Evolutionary conservation across 2,888 invertebrate genomes (phyloP).

Genomic region (Dichetophora obliterata): DNA sequence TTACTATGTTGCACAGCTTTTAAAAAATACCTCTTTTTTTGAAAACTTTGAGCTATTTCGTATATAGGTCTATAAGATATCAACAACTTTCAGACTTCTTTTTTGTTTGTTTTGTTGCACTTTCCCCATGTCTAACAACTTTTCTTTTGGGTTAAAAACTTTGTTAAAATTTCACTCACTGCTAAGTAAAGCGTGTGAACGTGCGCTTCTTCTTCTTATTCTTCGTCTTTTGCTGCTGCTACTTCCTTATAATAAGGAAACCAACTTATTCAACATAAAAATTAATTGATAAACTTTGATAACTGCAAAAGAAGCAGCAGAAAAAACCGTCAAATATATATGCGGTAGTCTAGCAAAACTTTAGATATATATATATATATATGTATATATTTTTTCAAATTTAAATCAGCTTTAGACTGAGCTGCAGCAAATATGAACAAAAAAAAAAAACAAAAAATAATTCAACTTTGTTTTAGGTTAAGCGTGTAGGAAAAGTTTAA

Average conservation of each 20-base stretch:
- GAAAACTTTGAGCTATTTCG: not conserved
- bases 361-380: not conserved
- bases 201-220: not conserved
- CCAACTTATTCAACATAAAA: conserved; percentile 48
- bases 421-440: conserved; percentile 35
- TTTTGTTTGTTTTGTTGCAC: not conserved
- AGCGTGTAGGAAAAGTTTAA: conserved; percentile 46
- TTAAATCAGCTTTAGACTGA: conserved; percentile 12
- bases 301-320: conserved; percentile 31
- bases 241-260: conserved; percentile 21
- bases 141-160: conserved; percentile 37
- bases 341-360: not conserved
- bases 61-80: not conserved
- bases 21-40: too few species aligned
- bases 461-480: conserved; percentile 44
- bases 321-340: not conserved
- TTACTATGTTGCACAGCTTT: not conserved
- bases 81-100: not conserved
- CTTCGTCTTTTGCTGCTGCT: not conserved
- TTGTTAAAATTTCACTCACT: conserved; percentile 30
- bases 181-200: conserved; percentile 20
- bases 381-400: conserved; percentile 5
- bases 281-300: conserved; percentile 57
- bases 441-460: conserved; percentile 43
- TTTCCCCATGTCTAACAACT: conserved; percentile 32